Percentiles rank a stretch among this genome's conserved stretches.
These are phyloP conservation scores for Bombus terrestris DNA, from an alignment of 1,140 invertebrate species.

Conservation along the genomic window DNA sequence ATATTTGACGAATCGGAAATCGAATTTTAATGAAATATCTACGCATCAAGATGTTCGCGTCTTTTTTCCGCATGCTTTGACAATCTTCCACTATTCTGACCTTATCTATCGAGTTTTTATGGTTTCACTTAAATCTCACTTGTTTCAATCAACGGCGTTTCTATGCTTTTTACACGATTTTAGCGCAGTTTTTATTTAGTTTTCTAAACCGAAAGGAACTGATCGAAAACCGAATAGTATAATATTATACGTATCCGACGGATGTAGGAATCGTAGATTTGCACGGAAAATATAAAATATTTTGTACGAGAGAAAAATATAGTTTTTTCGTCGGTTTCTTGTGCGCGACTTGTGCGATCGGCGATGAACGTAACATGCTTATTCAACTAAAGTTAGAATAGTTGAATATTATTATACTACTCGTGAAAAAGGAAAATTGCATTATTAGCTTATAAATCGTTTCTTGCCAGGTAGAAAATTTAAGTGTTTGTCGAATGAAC, in stretches of 20 bases:
- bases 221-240: background rate
- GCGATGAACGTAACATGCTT: slow-evolving; percentile 20
- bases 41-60: background rate
- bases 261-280: background rate
- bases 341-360: slow-evolving; percentile 29
- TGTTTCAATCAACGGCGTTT: background rate
- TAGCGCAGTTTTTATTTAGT: background rate
- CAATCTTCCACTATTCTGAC: too few relatives aligned
- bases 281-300: background rate
- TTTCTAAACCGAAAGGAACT: background rate
- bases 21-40: background rate
- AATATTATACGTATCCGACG: background rate
- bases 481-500: background rate
- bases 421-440: background rate
- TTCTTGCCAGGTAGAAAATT: slow-evolving; percentile 10
- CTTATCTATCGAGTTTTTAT: background rate
- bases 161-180: background rate
- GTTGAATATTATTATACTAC: slow-evolving; percentile 1
- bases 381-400: slow-evolving; percentile 8
- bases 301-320: slow-evolving; percentile 2
- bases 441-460: slow-evolving; percentile 5
- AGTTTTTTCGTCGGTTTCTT: background rate
- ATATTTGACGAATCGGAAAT: background rate
- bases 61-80: too few relatives aligned
- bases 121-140: background rate